Evolutionary conservation across 2,113 vertebrate genomes (phyloP).

Genomic region (Chionis minor): DNA sequence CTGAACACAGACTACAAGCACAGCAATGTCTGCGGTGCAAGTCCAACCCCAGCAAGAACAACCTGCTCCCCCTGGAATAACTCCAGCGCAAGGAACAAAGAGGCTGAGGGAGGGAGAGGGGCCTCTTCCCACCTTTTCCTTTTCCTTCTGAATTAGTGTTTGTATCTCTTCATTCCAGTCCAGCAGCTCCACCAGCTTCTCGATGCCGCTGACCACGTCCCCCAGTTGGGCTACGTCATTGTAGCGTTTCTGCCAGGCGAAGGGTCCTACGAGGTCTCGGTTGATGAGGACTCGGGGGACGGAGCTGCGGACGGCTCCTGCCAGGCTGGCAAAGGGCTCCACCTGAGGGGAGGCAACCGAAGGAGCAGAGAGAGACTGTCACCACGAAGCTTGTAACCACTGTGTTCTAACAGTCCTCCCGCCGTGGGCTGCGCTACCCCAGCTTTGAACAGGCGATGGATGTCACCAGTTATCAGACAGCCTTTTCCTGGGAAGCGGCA

Average conservation of each 20-base stretch:
- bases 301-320: conserved; percentile 74
- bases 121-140: conserved; percentile 68
- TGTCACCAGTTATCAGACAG: not conserved
- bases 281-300: conserved; percentile 91
- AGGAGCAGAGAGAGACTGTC: not conserved
- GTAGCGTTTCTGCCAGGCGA: conserved; percentile 64
- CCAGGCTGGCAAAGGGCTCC: conserved; percentile 92
- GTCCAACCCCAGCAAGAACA: not conserved
- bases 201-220: conserved; percentile 82
- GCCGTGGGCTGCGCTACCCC: fast-evolving
- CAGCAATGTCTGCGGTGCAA: not conserved
- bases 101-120: fast-evolving
- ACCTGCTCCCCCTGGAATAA: not conserved
- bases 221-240: conserved; percentile 84
- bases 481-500: not conserved
- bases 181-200: conserved; percentile 80
- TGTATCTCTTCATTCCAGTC: conserved; percentile 84
- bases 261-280: conserved; percentile 85
- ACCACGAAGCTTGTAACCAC: fast-evolving
- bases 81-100: fast-evolving
- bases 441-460: not conserved
- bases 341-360: conserved; percentile 71
- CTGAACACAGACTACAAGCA: not conserved
- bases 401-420: not conserved
- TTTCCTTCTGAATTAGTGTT: conserved; percentile 71